Base-by-base conservation (phyloP, 2,888 invertebrate species). In the Cephus runcator region DNA sequence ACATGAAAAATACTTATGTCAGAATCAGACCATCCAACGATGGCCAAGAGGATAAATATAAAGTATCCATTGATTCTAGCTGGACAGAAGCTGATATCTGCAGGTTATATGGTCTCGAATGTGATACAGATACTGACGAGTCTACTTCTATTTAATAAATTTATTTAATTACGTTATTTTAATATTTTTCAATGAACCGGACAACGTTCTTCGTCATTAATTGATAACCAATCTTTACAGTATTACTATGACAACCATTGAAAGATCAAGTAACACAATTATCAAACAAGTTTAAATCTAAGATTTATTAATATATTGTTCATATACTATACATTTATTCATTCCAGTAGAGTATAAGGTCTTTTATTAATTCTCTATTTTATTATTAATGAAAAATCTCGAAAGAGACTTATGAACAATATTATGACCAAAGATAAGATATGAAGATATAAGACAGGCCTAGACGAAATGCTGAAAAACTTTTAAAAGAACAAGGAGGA, bases 131-230 rank as follows among this genome's bases (percentile, higher is more conserved):
- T 73, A 87, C 89, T 78, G 75, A 78, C 30, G 88, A 89, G 79
- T 90, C 90, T 12, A 90, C 90, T 33, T 90, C 90, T 71, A 88
- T 90, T 80, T 90, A 86, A 83, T 84, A 69, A 69, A 74, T 9
- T 56, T 23, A 23, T 23, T 56, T 56, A 56, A 56, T 56, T 56
- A 23, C 56, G 2, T 56, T 56, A 56, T 56, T 56, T 56, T 9
- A 9, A 56, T 56, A 23, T 2, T 56, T 56, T 56, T 9, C 56
- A 56, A 56, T 56, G 2, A 56, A 56, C 23, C 2, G 6, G 56
- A 56, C 9, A 56, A 56, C 23, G 23, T 56, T 23, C 56, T 56
- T 23, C 56, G 9, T 23, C 23, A 56, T 23, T 15, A 56, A 56
- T 56, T 56, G 9, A 56, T 56, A 23, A 40, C 4, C 40, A 15